Evolutionary conservation across 1,140 invertebrate genomes (phyloP), one percentile per base, ranked within the genome.

Genomic region (Apocrypta bakeri): DNA sequence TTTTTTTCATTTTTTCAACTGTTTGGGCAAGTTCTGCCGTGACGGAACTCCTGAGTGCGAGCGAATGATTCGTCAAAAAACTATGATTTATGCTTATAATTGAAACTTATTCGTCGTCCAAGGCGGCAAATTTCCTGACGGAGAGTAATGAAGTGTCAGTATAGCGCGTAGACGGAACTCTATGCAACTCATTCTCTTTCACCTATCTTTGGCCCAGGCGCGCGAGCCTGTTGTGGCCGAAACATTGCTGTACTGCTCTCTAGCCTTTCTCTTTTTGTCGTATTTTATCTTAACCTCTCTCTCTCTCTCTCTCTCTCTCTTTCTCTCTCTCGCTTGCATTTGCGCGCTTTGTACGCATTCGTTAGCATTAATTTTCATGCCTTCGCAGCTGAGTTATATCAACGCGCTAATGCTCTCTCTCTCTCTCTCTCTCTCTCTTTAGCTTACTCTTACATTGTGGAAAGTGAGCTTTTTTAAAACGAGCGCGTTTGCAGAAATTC

Each of bases 81-180:
- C n/a, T 11, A 29, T 24, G 64, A 8, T 7, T 8, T 14, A 24
- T 31, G 31, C n/a, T 29, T 14, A 31, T 37, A 74, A 74, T 74
- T 74, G 42, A 74, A 74, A 27, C 14, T 37, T 37, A 9, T 37
- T 2, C 33, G 33, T 37, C 48, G 12, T 29, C 14, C 33, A 56
- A 56, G 48, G 17, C 21, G 25, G 14, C 42, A 29, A 25, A 74
- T 74, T 56, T 74, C 61, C 25, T 74, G 56, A 37, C 33, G 29
- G 64, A 76, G 33, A 64, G 56, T 76, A 76, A 76, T 64, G 56
- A 61, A 75, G 74, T 25, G n/a, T n/a, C 33, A 31, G 61, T 25
- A 8, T 7, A 9, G 17, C 61, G 63, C 63, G 63, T 25, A 25
- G 63, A 66, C 9, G 24, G 24, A 66, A 27, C 63, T 25, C 63